Conservation (phyloP, 2,888 invertebrate genomes). For the Trichacis sp. region DNA sequence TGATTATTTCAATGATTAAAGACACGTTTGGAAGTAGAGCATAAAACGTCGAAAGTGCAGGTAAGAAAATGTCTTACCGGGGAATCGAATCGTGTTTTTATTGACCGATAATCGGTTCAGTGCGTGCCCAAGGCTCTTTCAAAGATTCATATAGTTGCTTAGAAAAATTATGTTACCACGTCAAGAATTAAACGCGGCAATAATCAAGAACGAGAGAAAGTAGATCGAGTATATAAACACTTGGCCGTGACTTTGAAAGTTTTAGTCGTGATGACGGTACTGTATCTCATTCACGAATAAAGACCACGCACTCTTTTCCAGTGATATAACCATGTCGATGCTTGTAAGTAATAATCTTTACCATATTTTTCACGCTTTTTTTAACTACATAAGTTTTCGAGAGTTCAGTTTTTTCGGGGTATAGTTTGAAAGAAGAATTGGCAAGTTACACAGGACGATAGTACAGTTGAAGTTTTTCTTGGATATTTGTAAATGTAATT, state of each 20-base stretch:
- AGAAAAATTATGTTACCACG: too few relatives aligned
- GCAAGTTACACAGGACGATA: too few relatives aligned
- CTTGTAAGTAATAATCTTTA: slow-evolving; percentile 52
- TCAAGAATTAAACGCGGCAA: too few relatives aligned
- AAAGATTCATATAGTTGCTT: too few relatives aligned
- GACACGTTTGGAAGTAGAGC: background rate
- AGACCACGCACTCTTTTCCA: slow-evolving; percentile 8
- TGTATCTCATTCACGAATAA: slow-evolving; percentile 34
- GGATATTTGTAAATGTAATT: too few relatives aligned
- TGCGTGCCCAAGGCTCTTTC: background rate
- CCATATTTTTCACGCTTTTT: background rate
- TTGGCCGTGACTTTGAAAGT: slow-evolving; percentile 68
- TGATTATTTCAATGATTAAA: too few relatives aligned
- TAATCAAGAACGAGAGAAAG: slow-evolving; percentile 63
- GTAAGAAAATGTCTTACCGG: slow-evolving; percentile 22
- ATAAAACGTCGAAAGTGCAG: too few relatives aligned
- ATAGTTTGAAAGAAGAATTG: too few relatives aligned
- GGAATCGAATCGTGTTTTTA: slow-evolving; percentile 21
- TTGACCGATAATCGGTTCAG: slow-evolving; percentile 12
- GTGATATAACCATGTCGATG: slow-evolving; percentile 51
- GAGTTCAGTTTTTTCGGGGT: too few relatives aligned
- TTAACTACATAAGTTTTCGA: too few relatives aligned
- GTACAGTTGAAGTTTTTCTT: too few relatives aligned
- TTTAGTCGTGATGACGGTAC: slow-evolving; percentile 34
- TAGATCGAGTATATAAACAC: slow-evolving; percentile 63